phyloP scores from a whole-genome alignment of 2,113 vertebrate genomes.

The Heloderma charlesbogerti region DNA sequence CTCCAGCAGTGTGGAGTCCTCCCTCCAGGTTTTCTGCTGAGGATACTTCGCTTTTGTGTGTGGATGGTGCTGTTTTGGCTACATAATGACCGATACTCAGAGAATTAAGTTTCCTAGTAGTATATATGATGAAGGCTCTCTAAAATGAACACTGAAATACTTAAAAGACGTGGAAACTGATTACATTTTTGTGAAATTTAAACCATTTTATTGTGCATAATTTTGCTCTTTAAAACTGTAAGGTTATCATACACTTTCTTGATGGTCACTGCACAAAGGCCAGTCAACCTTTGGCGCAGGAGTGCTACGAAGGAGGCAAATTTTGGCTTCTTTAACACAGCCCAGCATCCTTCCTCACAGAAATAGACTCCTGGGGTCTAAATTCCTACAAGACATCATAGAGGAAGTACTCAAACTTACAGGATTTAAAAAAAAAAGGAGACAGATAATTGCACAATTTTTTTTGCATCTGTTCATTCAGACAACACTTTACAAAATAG shows the following conservation, averaged over 20 bases:
- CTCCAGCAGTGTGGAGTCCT: not conserved
- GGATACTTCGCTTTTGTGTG: not conserved
- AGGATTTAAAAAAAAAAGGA: slow-evolving; percentile 58
- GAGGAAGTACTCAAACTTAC: slow-evolving; percentile 57
- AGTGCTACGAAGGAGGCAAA: slow-evolving; percentile 64
- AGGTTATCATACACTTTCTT: slow-evolving; percentile 66
- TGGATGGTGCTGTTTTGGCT: not conserved
- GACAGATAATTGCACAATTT: slow-evolving; percentile 60
- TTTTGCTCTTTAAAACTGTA: slow-evolving; percentile 80
- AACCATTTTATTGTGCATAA: slow-evolving; percentile 81
- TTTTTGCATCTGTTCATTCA: slow-evolving; percentile 65
- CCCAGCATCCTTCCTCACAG: slow-evolving; percentile 50
- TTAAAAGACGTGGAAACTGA: slow-evolving; percentile 58
- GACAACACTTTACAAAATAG: slow-evolving; percentile 63
- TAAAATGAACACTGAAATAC: slow-evolving; percentile 23
- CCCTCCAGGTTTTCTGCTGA: not conserved
- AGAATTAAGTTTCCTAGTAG: slow-evolving; percentile 32
- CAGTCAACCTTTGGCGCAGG: slow-evolving; percentile 59
- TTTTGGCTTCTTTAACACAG: slow-evolving; percentile 52
- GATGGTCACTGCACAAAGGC: slow-evolving; percentile 65
- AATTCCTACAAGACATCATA: slow-evolving; percentile 54
- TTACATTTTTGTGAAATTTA: slow-evolving; percentile 76
- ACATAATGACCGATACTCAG: slow-evolving; percentile 51
- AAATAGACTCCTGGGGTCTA: slow-evolving; percentile 50
- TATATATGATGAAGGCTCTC: not conserved